Conservation (phyloP, 1,140 invertebrate species). For the Temnothorax curvispinosus region DNA sequence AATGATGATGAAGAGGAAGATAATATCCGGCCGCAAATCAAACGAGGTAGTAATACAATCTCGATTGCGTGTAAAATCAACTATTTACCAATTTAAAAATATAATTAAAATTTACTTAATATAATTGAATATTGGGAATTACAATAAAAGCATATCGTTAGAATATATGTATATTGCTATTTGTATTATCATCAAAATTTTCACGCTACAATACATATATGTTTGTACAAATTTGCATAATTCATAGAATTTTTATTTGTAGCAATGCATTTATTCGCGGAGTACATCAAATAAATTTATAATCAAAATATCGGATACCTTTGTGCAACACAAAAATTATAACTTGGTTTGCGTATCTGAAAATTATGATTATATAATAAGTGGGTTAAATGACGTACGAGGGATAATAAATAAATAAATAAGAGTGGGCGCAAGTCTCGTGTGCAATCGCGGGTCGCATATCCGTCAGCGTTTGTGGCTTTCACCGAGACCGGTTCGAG, state of each 20-base stretch:
- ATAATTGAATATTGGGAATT: background rate
- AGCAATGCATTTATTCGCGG: background rate
- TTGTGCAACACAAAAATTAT: background rate
- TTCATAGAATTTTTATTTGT: conserved; percentile 4
- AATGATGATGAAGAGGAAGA: background rate
- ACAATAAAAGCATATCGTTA: background rate
- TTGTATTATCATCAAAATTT: background rate
- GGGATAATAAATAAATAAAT: conserved; percentile 18
- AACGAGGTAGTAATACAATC: conserved; percentile 18
- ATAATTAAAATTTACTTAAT: background rate
- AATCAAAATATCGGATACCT: background rate
- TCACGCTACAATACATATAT: background rate
- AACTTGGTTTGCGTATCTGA: background rate
- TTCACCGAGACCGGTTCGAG: conserved; percentile 45
- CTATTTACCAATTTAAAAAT: background rate
- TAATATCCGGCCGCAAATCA: background rate
- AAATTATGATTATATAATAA: background rate
- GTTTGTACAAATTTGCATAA: background rate
- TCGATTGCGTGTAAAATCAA: background rate
- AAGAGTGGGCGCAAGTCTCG: background rate
- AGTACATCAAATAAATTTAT: background rate
- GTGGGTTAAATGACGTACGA: background rate
- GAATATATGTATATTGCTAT: background rate
- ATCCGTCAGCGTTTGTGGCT: background rate
- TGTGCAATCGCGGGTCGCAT: background rate